phyloP scores from a whole-genome alignment of 2,797 vertebrate genomes.

The Denticeps clupeoides region DNA sequence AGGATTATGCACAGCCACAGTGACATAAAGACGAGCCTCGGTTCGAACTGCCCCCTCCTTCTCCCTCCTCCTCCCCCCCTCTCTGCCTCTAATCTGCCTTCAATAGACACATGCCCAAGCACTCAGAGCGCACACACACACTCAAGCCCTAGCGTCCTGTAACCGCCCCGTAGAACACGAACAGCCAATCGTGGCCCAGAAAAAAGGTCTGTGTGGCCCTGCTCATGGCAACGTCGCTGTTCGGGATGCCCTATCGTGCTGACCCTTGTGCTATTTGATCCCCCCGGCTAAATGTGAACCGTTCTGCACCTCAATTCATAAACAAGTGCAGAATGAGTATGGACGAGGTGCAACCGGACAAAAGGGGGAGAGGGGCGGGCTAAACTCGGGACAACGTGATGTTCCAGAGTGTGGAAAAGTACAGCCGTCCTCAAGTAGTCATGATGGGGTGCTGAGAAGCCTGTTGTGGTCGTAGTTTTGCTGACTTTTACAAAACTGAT shows the following conservation, averaged over 20 bases:
- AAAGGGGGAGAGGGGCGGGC: slow-evolving; percentile 10
- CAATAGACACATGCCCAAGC: neutral
- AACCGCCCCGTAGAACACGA: neutral
- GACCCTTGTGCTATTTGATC: slow-evolving; percentile 25
- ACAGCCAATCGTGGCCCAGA: slow-evolving; percentile 13
- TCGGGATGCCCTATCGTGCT: slow-evolving; percentile 10
- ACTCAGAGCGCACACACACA: neutral
- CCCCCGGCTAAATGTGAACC: slow-evolving; percentile 15
- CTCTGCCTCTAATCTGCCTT: neutral
- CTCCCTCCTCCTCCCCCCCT: neutral
- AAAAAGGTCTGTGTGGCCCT: slow-evolving; percentile 9
- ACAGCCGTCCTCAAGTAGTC: slow-evolving; percentile 15
- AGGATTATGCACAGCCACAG: slow-evolving; percentile 27
- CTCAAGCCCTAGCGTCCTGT: neutral
- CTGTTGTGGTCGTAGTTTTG: too few species aligned
- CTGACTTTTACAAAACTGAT: too few species aligned
- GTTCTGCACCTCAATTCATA: slow-evolving; percentile 8
- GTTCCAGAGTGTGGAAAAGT: slow-evolving; percentile 36
- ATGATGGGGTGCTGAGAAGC: too few species aligned
- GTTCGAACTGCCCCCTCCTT: neutral
- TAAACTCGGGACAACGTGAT: too few species aligned
- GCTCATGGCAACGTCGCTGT: slow-evolving; percentile 3
- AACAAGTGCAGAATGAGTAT: slow-evolving; percentile 9
- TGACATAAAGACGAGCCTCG: slow-evolving; percentile 21
- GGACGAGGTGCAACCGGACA: slow-evolving; percentile 8